These are phyloP conservation scores for Formica exsecta DNA, from an alignment of 1,140 invertebrate genomes.

Conservation along the genomic window DNA sequence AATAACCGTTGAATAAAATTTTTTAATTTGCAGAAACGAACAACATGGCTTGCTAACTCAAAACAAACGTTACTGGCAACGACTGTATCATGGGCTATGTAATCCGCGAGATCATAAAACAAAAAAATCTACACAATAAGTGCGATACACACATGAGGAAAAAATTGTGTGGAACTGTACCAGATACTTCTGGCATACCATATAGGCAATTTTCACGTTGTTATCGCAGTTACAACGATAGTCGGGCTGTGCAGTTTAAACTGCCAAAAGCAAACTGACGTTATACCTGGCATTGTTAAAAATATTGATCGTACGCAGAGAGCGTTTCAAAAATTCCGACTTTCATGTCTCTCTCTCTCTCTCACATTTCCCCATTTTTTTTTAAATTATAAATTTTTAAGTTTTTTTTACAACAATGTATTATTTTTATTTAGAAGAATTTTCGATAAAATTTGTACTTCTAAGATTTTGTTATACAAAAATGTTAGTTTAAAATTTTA, in stretches of 20 bases:
- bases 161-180: constrained; percentile 42
- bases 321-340: background rate
- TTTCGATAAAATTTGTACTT: background rate
- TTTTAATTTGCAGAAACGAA: background rate
- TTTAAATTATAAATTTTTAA: background rate
- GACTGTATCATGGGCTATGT: background rate
- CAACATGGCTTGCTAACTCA: background rate
- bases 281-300: constrained; percentile 23
- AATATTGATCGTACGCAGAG: constrained; percentile 22
- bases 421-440: background rate
- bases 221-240: constrained; percentile 35
- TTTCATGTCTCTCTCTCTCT: background rate
- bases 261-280: constrained; percentile 20
- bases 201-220: constrained; percentile 33
- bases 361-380: background rate
- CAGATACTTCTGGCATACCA: constrained; percentile 24
- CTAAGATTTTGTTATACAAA: too few species aligned
- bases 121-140: constrained; percentile 19
- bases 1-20: background rate
- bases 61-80: background rate
- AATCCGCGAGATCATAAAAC: constrained; percentile 10
- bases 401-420: background rate
- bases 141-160: background rate
- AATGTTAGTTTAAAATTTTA: background rate
- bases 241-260: constrained; percentile 13